Conservation (phyloP, 2,888 invertebrate species). For the Elmis aenea region DNA sequence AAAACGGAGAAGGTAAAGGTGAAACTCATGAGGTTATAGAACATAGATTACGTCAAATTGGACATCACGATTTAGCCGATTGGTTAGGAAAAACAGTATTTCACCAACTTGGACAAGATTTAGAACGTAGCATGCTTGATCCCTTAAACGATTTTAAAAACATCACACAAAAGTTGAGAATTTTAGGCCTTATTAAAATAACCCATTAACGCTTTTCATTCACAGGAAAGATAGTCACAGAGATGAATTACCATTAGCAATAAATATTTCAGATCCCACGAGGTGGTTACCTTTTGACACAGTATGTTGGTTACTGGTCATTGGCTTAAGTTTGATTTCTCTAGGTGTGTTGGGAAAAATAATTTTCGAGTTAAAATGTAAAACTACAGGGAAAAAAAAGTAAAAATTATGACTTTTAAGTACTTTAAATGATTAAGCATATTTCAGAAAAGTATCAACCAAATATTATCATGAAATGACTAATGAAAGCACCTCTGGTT, state of each 20-base stretch:
- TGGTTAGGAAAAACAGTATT: conserved; percentile 58
- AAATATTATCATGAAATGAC: conserved; percentile 24
- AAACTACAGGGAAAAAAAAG: conserved; percentile 4
- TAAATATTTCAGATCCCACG: conserved; percentile 24
- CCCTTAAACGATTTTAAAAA: conserved; percentile 32
- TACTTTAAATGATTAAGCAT: too few relatives aligned
- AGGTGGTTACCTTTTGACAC: conserved; percentile 37
- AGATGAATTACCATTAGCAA: conserved; percentile 2
- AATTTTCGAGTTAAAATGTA: conserved; percentile 6
- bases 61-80: conserved; percentile 53
- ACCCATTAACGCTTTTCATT: too few relatives aligned
- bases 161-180: conserved; percentile 12
- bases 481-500: conserved; percentile 21
- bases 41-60: conserved; percentile 55
- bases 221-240: conserved; percentile 1
- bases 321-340: conserved; percentile 17
- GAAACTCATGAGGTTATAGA: conserved; percentile 54
- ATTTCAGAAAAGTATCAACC: conserved; percentile 18
- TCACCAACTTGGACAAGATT: conserved; percentile 50
- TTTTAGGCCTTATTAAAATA: conserved; percentile 5
- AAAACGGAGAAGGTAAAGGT: conserved; percentile 50
- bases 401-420: not conserved
- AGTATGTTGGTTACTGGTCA: conserved; percentile 22
- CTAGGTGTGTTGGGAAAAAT: conserved; percentile 12
- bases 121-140: conserved; percentile 34